Evolutionary conservation across 2,888 invertebrate species (phyloP).

Genomic region (Campopleginae sp.): DNA sequence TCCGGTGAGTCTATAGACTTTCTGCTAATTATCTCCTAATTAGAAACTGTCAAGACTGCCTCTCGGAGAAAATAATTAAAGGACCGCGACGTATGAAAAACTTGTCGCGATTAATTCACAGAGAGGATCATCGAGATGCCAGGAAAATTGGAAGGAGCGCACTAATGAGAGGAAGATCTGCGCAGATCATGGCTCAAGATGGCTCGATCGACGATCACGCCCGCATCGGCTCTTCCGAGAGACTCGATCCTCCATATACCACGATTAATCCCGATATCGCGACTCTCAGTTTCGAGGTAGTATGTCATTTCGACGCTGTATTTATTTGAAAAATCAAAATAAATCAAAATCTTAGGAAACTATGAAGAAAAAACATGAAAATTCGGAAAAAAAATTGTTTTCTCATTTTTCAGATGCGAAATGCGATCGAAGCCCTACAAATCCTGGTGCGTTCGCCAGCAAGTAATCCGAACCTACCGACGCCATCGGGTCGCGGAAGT

Average conservation of each 20-base stretch:
- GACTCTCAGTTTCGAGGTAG: slow-evolving; percentile 92
- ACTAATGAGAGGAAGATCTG: slow-evolving; percentile 76
- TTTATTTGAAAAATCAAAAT: not conserved
- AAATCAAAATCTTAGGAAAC: too few relatives aligned
- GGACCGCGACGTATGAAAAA: slow-evolving; percentile 36
- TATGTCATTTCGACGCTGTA: not conserved
- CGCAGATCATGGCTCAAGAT: slow-evolving; percentile 76
- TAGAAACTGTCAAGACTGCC: not conserved
- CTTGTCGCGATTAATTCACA: slow-evolving; percentile 66
- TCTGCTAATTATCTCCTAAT: not conserved
- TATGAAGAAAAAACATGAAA: too few relatives aligned
- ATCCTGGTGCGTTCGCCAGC: slow-evolving; percentile 93
- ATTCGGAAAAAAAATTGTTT: not conserved
- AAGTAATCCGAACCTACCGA: slow-evolving; percentile 92
- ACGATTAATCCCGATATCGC: slow-evolving; percentile 94
- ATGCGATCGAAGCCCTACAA: slow-evolving; percentile 93
- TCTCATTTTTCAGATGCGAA: slow-evolving; percentile 87
- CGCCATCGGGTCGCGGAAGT: slow-evolving; percentile 80
- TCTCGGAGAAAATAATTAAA: not conserved
- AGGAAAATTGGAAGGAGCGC: slow-evolving; percentile 75
- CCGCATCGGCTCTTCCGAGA: slow-evolving; percentile 86
- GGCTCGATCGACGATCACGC: slow-evolving; percentile 80
- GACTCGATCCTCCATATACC: slow-evolving; percentile 92
- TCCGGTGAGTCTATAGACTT: slow-evolving; percentile 82
- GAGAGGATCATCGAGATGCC: slow-evolving; percentile 78